Conservation (phyloP, 2,797 vertebrate genomes). For the Peromyscus aztecus region DNA sequence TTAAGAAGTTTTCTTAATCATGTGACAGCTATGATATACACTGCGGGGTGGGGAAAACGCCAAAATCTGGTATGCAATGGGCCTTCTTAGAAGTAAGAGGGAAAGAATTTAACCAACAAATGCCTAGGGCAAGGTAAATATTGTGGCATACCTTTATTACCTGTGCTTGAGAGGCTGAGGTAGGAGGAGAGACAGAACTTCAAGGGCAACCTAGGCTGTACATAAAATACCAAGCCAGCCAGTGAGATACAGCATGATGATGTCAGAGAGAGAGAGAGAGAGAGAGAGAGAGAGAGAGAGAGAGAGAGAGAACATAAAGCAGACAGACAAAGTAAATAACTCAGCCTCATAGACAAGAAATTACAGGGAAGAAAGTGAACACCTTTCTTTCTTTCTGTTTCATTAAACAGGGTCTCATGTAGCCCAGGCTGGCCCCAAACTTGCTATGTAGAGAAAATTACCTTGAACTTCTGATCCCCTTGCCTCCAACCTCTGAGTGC, state of each 20-base stretch:
- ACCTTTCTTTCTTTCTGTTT: not conserved
- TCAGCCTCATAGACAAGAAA: not conserved
- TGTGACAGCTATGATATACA: constrained; percentile 6
- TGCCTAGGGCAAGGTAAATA: not conserved
- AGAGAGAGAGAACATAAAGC: not conserved
- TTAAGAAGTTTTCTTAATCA: constrained; percentile 16
- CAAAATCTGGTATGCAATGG: not conserved
- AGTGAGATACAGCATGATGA: not conserved
- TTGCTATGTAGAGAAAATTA: not conserved
- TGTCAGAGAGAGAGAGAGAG: too few species aligned
- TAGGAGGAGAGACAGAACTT: not conserved
- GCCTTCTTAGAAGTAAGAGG: not conserved
- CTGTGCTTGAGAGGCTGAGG: not conserved
- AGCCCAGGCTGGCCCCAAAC: not conserved
- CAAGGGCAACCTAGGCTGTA: not conserved
- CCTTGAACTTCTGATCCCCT: not conserved
- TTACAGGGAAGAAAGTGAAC: not conserved
- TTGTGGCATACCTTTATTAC: not conserved
- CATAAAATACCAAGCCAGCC: not conserved
- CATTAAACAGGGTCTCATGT: not conserved
- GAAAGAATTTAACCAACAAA: constrained; percentile 13
- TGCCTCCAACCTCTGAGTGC: not conserved
- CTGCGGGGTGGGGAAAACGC: not conserved
- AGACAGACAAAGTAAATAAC: not conserved
- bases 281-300: too few species aligned